Base-by-base conservation (phyloP, 2,797 vertebrate genomes). In the Catostomus latipinnis region DNA sequence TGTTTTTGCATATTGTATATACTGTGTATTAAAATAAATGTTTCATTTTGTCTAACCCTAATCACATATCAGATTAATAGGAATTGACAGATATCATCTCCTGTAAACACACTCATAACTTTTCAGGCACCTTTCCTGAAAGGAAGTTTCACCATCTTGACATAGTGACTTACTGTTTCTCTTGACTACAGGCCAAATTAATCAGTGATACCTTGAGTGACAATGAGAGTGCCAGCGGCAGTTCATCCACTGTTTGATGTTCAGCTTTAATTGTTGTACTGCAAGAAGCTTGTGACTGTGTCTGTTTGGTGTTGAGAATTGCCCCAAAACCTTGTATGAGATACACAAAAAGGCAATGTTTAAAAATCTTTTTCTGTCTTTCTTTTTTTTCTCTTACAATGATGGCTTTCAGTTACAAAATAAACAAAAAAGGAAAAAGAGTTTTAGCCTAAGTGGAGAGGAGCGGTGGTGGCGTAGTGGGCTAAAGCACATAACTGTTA, bases 191-290 rank as follows among this genome's bases (percentile, higher is more conserved):
- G 46, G 60, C 52, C 34, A 58, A 53, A 61, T 52, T 16, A 69
- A 18, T 70, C n/a, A 78, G 34, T 79, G 77, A 72, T 49, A 79
- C 43, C 43, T 4, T 65, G 9, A 61, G 67, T n/a, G 34, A 62
- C 48, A 61, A 49, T 18, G 78, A 80, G 68, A 83, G 73, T 63
- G 61, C 78, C 74, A 60, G 14, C 7, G 46, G 66, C 45, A 11
- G 34, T 77, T 77, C 18, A 12, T 13, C 61, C 34, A 45, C 34
- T 13, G 53, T 54, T 5, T 12, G 6, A 43, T 11, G 1, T 11
- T 62, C 60, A 61, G 60, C 60, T 43, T 45, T 62, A 43, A 12
- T 5, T 1, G 5, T 9, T 45, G 3, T 5, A 43, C 11, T 12
- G 62, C 53, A 52, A 46, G 18, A 43, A 8, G 61, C 50, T 79